A percentile compares a stretch with the other conserved stretches of the same genome.
phyloP scores from a whole-genome alignment of 2,113 vertebrate species.

The Hydropotes inermis region DNA sequence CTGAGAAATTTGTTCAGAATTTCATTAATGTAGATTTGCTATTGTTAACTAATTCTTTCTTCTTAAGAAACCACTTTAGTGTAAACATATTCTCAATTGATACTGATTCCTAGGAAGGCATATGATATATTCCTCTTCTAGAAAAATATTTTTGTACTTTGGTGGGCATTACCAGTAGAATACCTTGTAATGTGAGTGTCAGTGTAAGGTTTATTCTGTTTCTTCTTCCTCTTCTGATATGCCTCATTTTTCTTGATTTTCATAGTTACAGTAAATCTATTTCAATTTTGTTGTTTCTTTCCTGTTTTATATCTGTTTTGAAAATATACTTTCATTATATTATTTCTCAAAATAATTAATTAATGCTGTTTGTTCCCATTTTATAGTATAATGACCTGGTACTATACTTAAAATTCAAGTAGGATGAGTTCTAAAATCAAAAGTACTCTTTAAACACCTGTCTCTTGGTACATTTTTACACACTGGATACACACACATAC shows the following conservation, averaged over 20 bases:
- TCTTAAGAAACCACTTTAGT: not conserved
- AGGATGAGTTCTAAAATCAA: not conserved
- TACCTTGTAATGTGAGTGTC: not conserved
- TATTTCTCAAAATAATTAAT: not conserved
- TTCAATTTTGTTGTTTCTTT: not conserved
- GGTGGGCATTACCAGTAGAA: not conserved
- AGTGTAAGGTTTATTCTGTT: not conserved
- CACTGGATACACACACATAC: not conserved
- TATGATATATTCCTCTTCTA: not conserved
- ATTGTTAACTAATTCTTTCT: conserved; percentile 36
- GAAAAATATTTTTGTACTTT: not conserved
- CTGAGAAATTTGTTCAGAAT: not conserved
- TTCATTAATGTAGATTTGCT: conserved; percentile 24
- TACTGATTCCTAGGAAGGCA: not conserved
- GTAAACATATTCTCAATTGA: conserved; percentile 27
- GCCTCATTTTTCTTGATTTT: not conserved
- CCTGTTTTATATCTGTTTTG: not conserved
- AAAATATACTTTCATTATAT: conserved; percentile 25
- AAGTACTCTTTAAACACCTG: not conserved
- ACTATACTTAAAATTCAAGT: not conserved
- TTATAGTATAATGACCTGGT: not conserved
- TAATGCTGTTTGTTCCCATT: not conserved
- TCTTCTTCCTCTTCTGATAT: not conserved
- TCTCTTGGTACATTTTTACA: not conserved
- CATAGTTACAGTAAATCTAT: not conserved